These are phyloP conservation scores for Eulacestoma nigropectus DNA, from an alignment of 2,113 vertebrate species.

Conservation along the genomic window DNA sequence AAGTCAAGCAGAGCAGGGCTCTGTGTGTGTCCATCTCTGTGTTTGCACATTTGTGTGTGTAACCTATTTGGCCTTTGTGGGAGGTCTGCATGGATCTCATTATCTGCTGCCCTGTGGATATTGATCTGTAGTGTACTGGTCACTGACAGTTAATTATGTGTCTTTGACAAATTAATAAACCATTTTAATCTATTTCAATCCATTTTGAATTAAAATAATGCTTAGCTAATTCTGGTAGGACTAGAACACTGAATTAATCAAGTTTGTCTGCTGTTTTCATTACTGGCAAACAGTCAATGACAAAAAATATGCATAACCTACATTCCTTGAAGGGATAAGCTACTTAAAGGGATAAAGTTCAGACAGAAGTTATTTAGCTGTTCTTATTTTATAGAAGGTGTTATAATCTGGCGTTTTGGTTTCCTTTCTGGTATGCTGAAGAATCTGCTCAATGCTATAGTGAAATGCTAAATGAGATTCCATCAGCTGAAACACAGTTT, in stretches of 20 bases:
- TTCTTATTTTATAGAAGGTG: neutral
- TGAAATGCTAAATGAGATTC: neutral
- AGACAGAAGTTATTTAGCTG: neutral
- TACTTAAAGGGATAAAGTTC: neutral
- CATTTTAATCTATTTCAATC: neutral
- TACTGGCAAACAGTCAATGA: neutral
- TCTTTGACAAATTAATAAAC: neutral
- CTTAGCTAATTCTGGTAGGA: neutral
- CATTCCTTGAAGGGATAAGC: neutral
- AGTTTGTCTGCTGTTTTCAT: neutral
- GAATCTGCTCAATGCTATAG: neutral
- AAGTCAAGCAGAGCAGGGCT: neutral
- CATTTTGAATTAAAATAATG: neutral
- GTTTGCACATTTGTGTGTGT: neutral
- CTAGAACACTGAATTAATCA: neutral
- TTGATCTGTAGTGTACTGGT: neutral
- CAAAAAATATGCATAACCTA: neutral
- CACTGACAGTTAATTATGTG: neutral
- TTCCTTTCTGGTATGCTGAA: neutral
- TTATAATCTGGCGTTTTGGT: neutral
- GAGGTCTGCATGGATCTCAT: neutral
- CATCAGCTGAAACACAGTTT: neutral
- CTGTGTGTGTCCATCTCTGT: accelerated
- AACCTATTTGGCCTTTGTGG: neutral
- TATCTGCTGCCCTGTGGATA: neutral